Base-by-base conservation (phyloP, 1,140 invertebrate genomes). In the Phthorimaea operculella region DNA sequence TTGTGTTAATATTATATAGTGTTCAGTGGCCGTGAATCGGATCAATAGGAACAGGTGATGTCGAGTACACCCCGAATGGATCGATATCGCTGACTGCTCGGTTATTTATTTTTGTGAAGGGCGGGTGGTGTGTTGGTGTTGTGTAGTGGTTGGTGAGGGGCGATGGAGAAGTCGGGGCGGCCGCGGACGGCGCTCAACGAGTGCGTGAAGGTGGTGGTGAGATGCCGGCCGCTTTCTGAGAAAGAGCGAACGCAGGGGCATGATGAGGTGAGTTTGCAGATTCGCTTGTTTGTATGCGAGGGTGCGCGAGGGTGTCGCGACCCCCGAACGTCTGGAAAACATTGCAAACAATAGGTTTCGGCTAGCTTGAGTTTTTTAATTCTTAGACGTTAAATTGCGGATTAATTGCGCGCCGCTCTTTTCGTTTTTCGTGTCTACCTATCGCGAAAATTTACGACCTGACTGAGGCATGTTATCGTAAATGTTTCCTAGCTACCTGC, bases 191-290 rank as follows among this genome's bases (percentile, higher is more conserved):
- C 83, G 52, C 83, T 86, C 21, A 90, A 91, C 65, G 94, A 96
- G 87, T 90, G 91, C 70, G 93, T 96, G 33, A 92, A 95, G 80
- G 96, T 98, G 44, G 91, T 96, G 60, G 95, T 98, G 9, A 85
- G 96, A 84, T 97, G 95, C 87, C 89, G 96, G 18, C 96, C 96
- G 17, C 88, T 98, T 76, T 96, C 92, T 71, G 88, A 92, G 64
- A 93, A 91, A 62, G 96, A 98, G 85, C 88, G 89, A 17, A 76
- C 88, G 39, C 90, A 93, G 68, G 91, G 91, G 33, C 90, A 93
- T 72, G 86, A 87, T 33, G 87, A 89, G 77, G 92, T 95, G 75
- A 86, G 74, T 51, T 33, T 42, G 33, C 47, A 11, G 21, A 28
- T 4, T 11, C 16, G 18, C 66, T 72, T 77, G 72, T 76, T 78